Evolutionary conservation across 2,888 invertebrate species (phyloP).

Genomic region (Boloria selene): DNA sequence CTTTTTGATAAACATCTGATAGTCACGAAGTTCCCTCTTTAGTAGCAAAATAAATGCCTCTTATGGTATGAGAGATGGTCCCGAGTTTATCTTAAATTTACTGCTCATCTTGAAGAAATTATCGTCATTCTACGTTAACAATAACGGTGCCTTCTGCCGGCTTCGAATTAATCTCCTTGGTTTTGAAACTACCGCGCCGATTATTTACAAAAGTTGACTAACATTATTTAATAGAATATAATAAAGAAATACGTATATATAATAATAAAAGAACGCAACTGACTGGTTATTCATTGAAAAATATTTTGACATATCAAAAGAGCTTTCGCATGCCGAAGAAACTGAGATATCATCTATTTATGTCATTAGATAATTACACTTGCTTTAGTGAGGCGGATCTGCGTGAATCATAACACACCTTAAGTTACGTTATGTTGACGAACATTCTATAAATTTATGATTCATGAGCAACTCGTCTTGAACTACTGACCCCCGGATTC

Average conservation of each 20-base stretch:
- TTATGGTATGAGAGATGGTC: slow-evolving; percentile 45
- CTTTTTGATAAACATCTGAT: slow-evolving; percentile 47
- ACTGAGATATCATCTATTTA: slow-evolving; percentile 32
- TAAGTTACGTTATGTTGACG: slow-evolving; percentile 34
- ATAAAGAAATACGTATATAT: no score
- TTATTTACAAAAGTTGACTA: background rate
- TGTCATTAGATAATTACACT: slow-evolving; percentile 26
- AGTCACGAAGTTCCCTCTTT: slow-evolving; percentile 47
- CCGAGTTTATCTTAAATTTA: slow-evolving; percentile 42
- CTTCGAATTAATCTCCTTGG: slow-evolving; percentile 21
- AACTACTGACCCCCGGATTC: slow-evolving; percentile 55
- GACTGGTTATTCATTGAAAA: slow-evolving; percentile 5
- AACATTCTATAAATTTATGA: slow-evolving; percentile 34
- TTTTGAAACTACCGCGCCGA: background rate
- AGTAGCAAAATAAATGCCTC: slow-evolving; percentile 47
- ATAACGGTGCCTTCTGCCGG: slow-evolving; percentile 30
- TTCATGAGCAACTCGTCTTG: slow-evolving; percentile 48
- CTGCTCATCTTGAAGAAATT: slow-evolving; percentile 41
- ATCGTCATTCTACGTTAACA: slow-evolving; percentile 37
- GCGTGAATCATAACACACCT: slow-evolving; percentile 54
- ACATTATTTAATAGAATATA: no score
- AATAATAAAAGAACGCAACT: no score
- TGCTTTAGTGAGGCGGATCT: slow-evolving; percentile 55
- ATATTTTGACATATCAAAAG: slow-evolving; percentile 22
- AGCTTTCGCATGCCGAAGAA: slow-evolving; percentile 20